These are phyloP conservation scores for Drosophila merina DNA, from an alignment of 2,888 invertebrate genomes.

Conservation along the genomic window DNA sequence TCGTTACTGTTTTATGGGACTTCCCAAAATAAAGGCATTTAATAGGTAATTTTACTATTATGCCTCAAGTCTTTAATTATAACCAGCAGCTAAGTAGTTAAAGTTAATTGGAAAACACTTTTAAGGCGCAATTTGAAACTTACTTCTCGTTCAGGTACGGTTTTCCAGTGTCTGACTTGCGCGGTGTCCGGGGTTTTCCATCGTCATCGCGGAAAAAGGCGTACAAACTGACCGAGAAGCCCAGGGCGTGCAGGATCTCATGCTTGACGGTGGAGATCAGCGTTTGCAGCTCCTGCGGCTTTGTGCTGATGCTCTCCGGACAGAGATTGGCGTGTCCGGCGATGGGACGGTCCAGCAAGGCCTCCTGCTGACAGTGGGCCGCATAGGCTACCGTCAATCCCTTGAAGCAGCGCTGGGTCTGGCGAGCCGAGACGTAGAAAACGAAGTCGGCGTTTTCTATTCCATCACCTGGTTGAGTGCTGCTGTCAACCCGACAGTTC, in stretches of 20 bases:
- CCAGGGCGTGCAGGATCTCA: constrained; percentile 98
- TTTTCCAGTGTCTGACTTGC: constrained; percentile 93
- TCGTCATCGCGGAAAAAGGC: constrained; percentile 95
- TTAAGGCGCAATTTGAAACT: constrained; percentile 71
- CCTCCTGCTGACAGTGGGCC: constrained; percentile 99
- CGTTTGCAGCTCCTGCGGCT: constrained; percentile 94
- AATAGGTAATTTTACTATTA: too few relatives aligned
- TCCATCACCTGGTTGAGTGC: constrained; percentile 87
- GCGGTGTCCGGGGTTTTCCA: constrained; percentile 94
- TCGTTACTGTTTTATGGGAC: too few relatives aligned
- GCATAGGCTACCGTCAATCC: constrained; percentile 98
- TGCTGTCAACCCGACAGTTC: constrained; percentile 88
- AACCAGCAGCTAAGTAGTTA: not conserved
- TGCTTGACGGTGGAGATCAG: constrained; percentile 98
- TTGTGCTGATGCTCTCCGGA: constrained; percentile 96
- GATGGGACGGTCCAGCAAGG: constrained; percentile 96
- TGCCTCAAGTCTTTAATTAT: too few relatives aligned
- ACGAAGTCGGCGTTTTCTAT: constrained; percentile 96
- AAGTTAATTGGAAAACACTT: not conserved
- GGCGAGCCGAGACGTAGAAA: constrained; percentile 97
- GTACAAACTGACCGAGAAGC: constrained; percentile 98
- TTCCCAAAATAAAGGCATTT: too few relatives aligned
- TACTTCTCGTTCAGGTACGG: constrained; percentile 95
- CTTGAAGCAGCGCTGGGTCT: constrained; percentile 95
- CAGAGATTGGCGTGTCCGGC: constrained; percentile 99